Percentiles rank a stretch among this genome's conserved stretches.
phyloP scores from a whole-genome alignment of 2,797 vertebrate genomes.

The Hippopotamyrus pictus region DNA sequence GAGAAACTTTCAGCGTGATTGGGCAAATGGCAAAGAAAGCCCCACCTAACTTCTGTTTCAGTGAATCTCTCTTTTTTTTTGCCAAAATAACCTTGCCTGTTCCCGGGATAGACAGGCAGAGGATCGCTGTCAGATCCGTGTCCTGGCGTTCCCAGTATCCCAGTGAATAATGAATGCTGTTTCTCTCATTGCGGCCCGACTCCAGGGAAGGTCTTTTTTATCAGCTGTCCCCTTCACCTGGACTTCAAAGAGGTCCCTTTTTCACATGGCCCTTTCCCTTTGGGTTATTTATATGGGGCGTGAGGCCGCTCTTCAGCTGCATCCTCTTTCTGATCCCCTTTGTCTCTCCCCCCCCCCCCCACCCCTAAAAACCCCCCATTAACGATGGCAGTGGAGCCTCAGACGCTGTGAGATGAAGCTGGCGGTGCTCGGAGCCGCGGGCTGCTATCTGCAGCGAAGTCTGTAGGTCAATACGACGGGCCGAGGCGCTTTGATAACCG shows the following conservation, averaged over 20 bases:
- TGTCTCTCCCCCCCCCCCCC: not conserved
- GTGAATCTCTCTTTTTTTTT: not conserved
- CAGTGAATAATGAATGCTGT: slow-evolving; percentile 48
- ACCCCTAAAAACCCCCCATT: not conserved
- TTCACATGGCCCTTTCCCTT: not conserved
- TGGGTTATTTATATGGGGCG: not conserved
- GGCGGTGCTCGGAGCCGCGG: not conserved
- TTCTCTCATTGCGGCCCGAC: slow-evolving; percentile 27
- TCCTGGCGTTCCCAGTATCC: slow-evolving; percentile 47
- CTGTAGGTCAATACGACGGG: not conserved
- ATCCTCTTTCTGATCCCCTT: slow-evolving; percentile 34
- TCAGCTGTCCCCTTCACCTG: slow-evolving; percentile 20
- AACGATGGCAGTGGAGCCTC: not conserved
- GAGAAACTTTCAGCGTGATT: not conserved
- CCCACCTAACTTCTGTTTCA: not conserved
- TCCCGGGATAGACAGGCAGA: slow-evolving; percentile 36
- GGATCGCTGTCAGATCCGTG: slow-evolving; percentile 37
- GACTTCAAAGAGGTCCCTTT: not conserved
- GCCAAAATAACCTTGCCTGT: slow-evolving; percentile 33
- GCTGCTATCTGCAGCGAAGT: not conserved
- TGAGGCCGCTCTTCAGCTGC: not conserved
- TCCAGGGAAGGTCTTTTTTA: slow-evolving; percentile 40
- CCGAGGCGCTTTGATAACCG: not conserved
- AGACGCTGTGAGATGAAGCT: not conserved
- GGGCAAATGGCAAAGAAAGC: not conserved